A percentile compares a stretch with the other conserved stretches of the same genome.
Evolutionary conservation across 2,797 vertebrate species (phyloP).

Genomic region (Sarcophilus harrisii): DNA sequence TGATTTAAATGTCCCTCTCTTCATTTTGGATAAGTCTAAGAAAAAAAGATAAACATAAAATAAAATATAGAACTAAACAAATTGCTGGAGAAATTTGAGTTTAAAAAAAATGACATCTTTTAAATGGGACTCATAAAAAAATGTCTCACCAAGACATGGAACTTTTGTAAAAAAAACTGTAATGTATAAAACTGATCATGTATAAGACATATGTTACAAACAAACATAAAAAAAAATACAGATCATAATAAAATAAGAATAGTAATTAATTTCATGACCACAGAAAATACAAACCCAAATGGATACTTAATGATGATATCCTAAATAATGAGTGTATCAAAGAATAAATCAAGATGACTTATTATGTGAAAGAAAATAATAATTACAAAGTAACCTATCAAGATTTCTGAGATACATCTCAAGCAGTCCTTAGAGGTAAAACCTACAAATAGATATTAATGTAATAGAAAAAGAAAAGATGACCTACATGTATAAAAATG

Average conservation of each 20-base stretch:
- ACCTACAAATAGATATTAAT: neutral
- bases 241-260: neutral
- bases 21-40: neutral
- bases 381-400: neutral
- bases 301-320: neutral
- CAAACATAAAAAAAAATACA: neutral
- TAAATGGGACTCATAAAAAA: neutral
- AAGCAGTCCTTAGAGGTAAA: neutral
- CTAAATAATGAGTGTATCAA: neutral
- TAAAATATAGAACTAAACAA: neutral
- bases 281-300: neutral
- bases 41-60: neutral
- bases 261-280: neutral
- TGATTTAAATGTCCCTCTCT: neutral
- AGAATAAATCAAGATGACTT: neutral
- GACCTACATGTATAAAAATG: too few species aligned
- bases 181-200: neutral
- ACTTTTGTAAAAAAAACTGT: neutral
- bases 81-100: neutral
- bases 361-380: neutral
- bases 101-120: neutral
- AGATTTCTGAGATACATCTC: neutral
- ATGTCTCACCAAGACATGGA: neutral
- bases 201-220: neutral
- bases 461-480: too few species aligned